A percentile compares a stretch with the other conserved stretches of the same genome.
Evolutionary conservation across 2,797 vertebrate genomes (phyloP).

Genomic region (Euphonia xanthogaster): DNA sequence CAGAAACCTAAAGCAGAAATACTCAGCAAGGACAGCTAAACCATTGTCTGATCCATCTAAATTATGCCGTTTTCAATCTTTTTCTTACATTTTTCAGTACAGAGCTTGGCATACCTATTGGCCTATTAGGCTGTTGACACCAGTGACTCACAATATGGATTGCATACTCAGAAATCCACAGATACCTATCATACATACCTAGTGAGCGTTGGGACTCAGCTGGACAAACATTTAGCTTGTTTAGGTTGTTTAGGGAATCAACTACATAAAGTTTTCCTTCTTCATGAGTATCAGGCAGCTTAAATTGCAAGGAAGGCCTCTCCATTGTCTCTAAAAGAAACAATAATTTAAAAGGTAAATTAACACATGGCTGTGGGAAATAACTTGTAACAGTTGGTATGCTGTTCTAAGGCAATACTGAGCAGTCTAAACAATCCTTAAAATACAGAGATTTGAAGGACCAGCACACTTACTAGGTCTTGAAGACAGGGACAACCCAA

Average conservation of each 20-base stretch:
- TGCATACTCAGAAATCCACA: background rate
- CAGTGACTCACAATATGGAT: background rate
- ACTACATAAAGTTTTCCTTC: slow-evolving; percentile 78
- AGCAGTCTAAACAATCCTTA: background rate
- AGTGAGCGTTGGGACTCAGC: slow-evolving; percentile 12
- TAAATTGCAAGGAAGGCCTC: slow-evolving; percentile 56
- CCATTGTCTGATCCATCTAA: background rate
- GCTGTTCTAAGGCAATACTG: background rate
- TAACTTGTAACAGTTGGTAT: background rate
- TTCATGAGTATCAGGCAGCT: slow-evolving; percentile 8
- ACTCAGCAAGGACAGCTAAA: background rate
- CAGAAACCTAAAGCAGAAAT: background rate
- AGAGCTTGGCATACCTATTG: background rate
- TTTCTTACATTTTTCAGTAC: background rate
- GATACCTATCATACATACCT: slow-evolving; percentile 51
- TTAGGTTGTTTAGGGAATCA: slow-evolving; percentile 81
- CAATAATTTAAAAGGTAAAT: background rate
- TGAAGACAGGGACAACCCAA: background rate
- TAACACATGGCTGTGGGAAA: background rate
- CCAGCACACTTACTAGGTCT: background rate
- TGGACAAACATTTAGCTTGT: slow-evolving; percentile 72
- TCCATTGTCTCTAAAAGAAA: slow-evolving; percentile 72
- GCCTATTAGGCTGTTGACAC: background rate
- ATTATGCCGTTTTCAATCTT: background rate
- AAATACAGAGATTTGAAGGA: background rate